Evolutionary conservation across 1,140 invertebrate genomes (phyloP).

Genomic region (Argopecten irradians): DNA sequence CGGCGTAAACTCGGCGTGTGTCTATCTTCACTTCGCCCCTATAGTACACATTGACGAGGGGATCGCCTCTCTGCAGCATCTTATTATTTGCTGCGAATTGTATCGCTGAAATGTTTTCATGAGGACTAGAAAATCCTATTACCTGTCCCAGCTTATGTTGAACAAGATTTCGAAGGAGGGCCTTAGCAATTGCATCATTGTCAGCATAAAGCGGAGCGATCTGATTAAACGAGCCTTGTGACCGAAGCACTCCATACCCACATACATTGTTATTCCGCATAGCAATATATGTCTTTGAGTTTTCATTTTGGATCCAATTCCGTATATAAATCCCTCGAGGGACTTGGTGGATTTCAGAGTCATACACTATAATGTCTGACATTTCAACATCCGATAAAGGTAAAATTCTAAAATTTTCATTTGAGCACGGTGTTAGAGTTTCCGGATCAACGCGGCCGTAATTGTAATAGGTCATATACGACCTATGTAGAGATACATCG

Average conservation of each 20-base stretch:
- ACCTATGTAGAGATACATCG: neutral
- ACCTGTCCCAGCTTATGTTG: neutral
- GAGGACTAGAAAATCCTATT: neutral
- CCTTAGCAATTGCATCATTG: neutral
- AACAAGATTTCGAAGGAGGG: neutral
- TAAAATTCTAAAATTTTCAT: neutral
- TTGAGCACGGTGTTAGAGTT: neutral
- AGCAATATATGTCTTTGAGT: neutral
- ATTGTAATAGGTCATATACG: neutral
- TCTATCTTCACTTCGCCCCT: neutral
- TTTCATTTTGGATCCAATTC: neutral
- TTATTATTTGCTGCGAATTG: neutral
- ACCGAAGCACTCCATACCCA: conserved; percentile 6
- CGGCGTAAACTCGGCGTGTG: neutral
- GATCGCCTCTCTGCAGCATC: neutral
- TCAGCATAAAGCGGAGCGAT: conserved; percentile 7
- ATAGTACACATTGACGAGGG: neutral
- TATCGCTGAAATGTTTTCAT: neutral
- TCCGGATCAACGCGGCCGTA: neutral
- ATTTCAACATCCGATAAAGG: neutral
- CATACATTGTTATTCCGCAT: neutral
- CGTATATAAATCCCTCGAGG: neutral
- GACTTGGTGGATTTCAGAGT: neutral
- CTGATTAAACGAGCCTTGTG: neutral
- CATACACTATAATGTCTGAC: neutral